Evolutionary conservation across 2,797 vertebrate species (phyloP).

Genomic region (Cossypha dichroa): DNA sequence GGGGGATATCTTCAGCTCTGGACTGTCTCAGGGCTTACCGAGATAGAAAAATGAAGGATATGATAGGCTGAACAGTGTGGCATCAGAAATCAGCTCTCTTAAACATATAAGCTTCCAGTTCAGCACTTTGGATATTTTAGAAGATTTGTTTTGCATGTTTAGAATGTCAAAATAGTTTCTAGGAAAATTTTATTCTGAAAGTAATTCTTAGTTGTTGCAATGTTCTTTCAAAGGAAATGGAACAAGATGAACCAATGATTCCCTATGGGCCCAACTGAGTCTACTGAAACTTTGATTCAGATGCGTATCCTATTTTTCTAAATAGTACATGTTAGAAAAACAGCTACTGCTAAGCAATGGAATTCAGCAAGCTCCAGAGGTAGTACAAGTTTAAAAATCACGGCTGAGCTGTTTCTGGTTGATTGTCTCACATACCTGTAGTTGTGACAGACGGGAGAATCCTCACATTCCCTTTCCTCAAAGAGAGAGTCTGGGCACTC

Average conservation of each 20-base stretch:
- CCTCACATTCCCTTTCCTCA: slow-evolving; percentile 89
- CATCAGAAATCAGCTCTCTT: neutral
- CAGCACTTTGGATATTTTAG: neutral
- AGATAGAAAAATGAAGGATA: neutral
- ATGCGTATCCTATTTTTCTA: neutral
- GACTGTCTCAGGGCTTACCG: neutral
- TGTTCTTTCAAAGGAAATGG: neutral
- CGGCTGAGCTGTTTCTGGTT: neutral
- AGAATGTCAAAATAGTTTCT: neutral
- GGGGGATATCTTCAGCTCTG: neutral
- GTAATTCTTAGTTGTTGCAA: neutral
- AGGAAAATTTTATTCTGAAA: neutral
- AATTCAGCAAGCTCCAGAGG: neutral
- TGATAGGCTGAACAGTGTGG: too few relatives aligned
- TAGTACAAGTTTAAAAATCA: neutral
- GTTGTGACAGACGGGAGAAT: slow-evolving; percentile 81
- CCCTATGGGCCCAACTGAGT: neutral
- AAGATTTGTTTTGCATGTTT: neutral
- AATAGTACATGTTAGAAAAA: neutral
- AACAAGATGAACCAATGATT: neutral
- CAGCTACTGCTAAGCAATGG: neutral
- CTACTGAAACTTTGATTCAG: neutral
- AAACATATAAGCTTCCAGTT: neutral
- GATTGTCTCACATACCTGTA: slow-evolving; percentile 83
- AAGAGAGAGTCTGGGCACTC: slow-evolving; percentile 90